Evolutionary conservation across 2,113 vertebrate species (phyloP).

Genomic region (Eidolon helvum): DNA sequence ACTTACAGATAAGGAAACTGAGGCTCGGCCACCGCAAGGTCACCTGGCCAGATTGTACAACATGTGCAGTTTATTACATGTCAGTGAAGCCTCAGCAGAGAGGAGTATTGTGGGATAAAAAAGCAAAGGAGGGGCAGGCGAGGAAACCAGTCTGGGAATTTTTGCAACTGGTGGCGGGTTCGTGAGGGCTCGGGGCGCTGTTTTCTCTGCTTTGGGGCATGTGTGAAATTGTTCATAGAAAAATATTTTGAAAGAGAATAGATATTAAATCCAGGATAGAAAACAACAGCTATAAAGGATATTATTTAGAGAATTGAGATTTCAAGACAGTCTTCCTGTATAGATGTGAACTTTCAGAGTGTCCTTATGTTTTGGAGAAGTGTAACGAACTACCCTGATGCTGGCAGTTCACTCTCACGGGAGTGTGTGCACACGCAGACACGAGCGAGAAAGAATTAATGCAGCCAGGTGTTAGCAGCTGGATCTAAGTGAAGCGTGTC

Average conservation of each 20-base stretch:
- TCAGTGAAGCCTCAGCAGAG: not conserved
- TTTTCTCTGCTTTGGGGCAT: not conserved
- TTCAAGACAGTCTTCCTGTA: not conserved
- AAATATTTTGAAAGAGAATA: not conserved
- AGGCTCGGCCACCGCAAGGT: not conserved
- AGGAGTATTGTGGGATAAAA: not conserved
- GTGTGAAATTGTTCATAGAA: not conserved
- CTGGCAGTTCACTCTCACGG: not conserved
- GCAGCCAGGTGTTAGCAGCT: accelerated
- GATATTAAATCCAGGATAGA: not conserved
- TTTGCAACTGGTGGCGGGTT: not conserved
- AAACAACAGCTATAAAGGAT: not conserved
- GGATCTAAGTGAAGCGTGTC: not conserved
- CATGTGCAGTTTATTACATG: not conserved
- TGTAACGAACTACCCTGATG: not conserved
- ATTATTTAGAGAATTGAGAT: not conserved
- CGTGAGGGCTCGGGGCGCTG: accelerated
- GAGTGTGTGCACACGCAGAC: not conserved
- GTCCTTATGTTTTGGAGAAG: not conserved
- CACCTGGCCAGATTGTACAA: not conserved
- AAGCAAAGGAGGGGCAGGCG: not conserved
- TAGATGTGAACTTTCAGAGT: not conserved
- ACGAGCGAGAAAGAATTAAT: not conserved
- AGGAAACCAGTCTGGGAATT: not conserved
- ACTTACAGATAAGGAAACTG: not conserved